phyloP scores from a whole-genome alignment of 2,113 vertebrate genomes.

The Sorex araneus region DNA sequence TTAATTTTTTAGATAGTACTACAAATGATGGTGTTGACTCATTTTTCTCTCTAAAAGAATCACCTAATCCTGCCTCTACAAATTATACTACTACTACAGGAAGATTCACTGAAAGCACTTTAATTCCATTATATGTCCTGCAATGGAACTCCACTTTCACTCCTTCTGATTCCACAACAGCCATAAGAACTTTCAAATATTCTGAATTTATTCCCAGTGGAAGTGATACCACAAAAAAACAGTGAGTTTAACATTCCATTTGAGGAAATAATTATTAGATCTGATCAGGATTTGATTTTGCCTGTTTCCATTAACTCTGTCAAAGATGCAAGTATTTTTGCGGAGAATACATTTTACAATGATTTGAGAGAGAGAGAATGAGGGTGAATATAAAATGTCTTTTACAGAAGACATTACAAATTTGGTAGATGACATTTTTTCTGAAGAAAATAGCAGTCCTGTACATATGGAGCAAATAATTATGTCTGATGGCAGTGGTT shows the following conservation, averaged over 20 bases:
- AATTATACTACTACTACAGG: background rate
- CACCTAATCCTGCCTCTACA: background rate
- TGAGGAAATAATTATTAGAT: conserved; percentile 13
- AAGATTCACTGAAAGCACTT: background rate
- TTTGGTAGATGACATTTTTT: background rate
- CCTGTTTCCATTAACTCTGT: background rate
- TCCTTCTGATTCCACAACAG: background rate
- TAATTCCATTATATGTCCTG: background rate
- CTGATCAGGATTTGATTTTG: background rate
- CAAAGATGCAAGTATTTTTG: background rate
- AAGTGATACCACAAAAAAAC: background rate
- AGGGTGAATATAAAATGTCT: conserved; percentile 32
- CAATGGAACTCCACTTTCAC: background rate
- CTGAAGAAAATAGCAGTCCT: conserved; percentile 33
- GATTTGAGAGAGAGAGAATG: background rate
- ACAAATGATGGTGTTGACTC: background rate
- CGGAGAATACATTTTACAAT: background rate
- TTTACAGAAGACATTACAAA: conserved; percentile 15
- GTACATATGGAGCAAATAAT: background rate
- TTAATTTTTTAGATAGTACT: background rate
- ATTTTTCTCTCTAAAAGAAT: background rate
- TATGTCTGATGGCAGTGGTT: background rate
- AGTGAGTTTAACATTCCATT: background rate
- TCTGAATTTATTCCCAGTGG: background rate
- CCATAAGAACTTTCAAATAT: conserved; percentile 21